Base-by-base conservation (phyloP, 2,888 invertebrate species). In the Hemithea aestivaria region DNA sequence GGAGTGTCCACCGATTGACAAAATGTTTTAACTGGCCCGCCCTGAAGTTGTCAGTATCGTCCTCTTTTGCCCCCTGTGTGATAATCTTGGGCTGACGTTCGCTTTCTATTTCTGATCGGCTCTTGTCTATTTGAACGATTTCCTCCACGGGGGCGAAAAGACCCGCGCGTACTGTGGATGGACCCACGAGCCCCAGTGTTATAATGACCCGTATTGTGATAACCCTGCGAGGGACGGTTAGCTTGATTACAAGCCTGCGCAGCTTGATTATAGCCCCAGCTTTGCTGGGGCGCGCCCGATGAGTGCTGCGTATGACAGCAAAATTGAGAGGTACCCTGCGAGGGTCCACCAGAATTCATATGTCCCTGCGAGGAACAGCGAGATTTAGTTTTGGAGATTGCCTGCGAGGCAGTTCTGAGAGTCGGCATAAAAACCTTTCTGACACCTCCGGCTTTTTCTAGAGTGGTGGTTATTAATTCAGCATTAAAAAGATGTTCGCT, bases 391-490 rank as follows among this genome's bases (percentile, higher is more conserved):
- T 20, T 10, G 8, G 20, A 9, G 9, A 6, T 21, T 29, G 20
- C 8, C 20, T 7, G 20, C 28, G 28, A 6, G 9, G 20, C 16
- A 12, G 9, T 16, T 22, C 6, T 10, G 12, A 24, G 33, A 4
- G 20, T 7, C 7, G 48, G 47, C 47, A 45, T 51, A 22, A 55
- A 53, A 0, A 20, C 36, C 32, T 53, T 55, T 2, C 49, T 29
- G 5, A 53, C 40, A 1, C 55, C 54, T 4, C 54, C 53, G 2
- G 38, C 43, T 30, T 52, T 53, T 36, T 57, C 54, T 6, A 51
- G 8, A 1, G 32, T 11, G 1, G 45, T 10, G 10, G 44, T 43
- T 9, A 53, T 38, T 7, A 7, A 6, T 8, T 51, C 50, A 4
- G 45, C 23, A 28, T 43, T 40, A 12, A 47, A 43, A 9, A 48